These are phyloP conservation scores for Odontesthes bonariensis DNA, from an alignment of 2,113 vertebrate genomes.

Conservation along the genomic window DNA sequence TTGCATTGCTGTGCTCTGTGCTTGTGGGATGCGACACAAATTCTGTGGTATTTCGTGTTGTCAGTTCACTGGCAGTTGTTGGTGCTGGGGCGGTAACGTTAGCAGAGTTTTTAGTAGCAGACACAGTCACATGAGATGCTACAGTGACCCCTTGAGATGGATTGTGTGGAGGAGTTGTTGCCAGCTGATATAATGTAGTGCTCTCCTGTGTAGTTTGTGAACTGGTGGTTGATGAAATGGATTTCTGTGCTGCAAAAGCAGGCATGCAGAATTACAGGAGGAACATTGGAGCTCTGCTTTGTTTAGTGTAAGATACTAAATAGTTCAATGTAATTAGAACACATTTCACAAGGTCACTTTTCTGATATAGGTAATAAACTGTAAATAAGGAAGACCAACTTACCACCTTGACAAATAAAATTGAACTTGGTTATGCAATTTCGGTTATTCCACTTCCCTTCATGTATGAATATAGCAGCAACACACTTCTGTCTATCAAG, in stretches of 20 bases:
- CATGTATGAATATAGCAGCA: slow-evolving; percentile 24
- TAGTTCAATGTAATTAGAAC: not conserved
- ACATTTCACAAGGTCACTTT: not conserved
- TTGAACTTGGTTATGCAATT: not conserved
- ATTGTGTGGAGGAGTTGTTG: not conserved
- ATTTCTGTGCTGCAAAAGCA: slow-evolving; percentile 43
- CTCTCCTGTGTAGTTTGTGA: slow-evolving; percentile 18
- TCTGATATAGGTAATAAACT: not conserved
- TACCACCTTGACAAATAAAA: slow-evolving; percentile 71
- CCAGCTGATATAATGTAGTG: not conserved
- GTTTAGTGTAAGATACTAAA: not conserved
- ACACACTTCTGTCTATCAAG: slow-evolving; percentile 29
- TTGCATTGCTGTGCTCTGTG: slow-evolving; percentile 8
- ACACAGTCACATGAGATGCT: slow-evolving; percentile 10
- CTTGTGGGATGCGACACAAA: not conserved
- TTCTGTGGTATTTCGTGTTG: slow-evolving; percentile 20
- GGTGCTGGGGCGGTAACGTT: not conserved
- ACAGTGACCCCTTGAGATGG: not conserved
- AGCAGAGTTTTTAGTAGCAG: slow-evolving; percentile 1
- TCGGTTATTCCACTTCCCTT: slow-evolving; percentile 65
- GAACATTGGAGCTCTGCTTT: not conserved
- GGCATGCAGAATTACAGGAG: not conserved
- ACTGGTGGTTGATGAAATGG: slow-evolving; percentile 15
- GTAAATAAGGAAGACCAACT: slow-evolving; percentile 22
- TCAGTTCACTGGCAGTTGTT: slow-evolving; percentile 1